Evolutionary conservation across 2,797 vertebrate species (phyloP).

Genomic region (Gobio occitaniae): DNA sequence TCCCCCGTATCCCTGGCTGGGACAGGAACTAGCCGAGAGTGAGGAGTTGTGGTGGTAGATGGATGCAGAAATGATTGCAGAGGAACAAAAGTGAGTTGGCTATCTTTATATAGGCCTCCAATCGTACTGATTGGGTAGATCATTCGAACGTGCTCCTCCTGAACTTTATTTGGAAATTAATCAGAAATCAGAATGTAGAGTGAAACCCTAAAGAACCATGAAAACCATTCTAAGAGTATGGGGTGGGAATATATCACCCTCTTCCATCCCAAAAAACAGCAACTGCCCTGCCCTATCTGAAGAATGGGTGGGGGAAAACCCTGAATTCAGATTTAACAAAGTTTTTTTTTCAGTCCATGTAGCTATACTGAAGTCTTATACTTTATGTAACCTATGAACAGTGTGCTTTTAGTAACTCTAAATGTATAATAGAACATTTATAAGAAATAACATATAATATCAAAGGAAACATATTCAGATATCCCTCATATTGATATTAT

Average conservation of each 20-base stretch:
- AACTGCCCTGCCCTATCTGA: neutral
- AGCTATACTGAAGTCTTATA: neutral
- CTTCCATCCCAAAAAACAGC: constrained; percentile 7
- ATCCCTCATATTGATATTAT: constrained; percentile 1
- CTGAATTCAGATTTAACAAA: neutral
- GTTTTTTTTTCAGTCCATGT: neutral
- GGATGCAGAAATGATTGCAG: too few relatives aligned
- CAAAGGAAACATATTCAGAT: neutral
- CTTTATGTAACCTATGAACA: neutral
- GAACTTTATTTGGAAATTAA: neutral
- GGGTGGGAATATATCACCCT: constrained; percentile 2
- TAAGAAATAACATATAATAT: neutral
- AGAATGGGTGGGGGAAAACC: neutral
- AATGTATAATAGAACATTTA: neutral
- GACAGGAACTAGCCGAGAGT: too few relatives aligned
- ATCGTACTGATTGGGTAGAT: too few relatives aligned
- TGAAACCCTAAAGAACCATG: neutral
- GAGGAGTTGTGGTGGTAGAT: too few relatives aligned
- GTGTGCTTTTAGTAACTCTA: neutral
- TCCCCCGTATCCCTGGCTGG: too few relatives aligned
- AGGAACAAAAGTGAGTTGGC: too few relatives aligned
- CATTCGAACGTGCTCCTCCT: too few relatives aligned
- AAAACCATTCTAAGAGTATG: neutral
- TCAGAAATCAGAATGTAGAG: neutral
- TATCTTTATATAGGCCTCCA: too few relatives aligned